Percentiles rank a stretch among this genome's conserved stretches.
Conservation (phyloP, 2,888 invertebrate genomes). For the Onthophagus sagittarius region DNA sequence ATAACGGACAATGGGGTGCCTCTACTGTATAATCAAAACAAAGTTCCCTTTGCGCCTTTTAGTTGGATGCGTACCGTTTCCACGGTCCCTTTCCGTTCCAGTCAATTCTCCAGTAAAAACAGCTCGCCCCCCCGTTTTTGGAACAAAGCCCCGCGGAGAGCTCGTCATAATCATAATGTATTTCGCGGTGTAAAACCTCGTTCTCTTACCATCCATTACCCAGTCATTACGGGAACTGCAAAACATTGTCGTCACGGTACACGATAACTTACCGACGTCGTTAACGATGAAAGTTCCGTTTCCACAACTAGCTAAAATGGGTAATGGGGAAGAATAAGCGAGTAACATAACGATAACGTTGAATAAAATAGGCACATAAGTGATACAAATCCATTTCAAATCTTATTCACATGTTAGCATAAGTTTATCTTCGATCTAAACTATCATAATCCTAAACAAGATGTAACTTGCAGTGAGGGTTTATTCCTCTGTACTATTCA, state of each 20-base stretch:
- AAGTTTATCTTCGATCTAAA: not conserved
- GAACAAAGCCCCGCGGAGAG: slow-evolving; percentile 31
- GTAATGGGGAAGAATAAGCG: slow-evolving; percentile 24
- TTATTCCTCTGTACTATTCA: not conserved
- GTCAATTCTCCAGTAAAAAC: slow-evolving; percentile 32
- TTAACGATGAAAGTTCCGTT: slow-evolving; percentile 28
- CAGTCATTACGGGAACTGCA: slow-evolving; percentile 38
- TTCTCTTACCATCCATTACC: slow-evolving; percentile 38
- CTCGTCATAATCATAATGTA: slow-evolving; percentile 37
- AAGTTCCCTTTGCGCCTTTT: slow-evolving; percentile 30
- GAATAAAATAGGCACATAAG: not conserved
- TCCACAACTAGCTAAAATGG: slow-evolving; percentile 13
- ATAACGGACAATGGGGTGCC: slow-evolving; percentile 24
- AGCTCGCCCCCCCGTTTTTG: slow-evolving; percentile 25
- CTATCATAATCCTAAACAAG: not conserved
- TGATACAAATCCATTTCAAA: too few species aligned
- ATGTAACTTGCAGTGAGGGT: not conserved
- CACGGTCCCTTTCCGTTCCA: slow-evolving; percentile 33
- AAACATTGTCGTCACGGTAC: slow-evolving; percentile 35
- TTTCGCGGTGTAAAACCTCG: slow-evolving; percentile 35
- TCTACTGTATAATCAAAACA: slow-evolving; percentile 28
- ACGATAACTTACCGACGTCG: slow-evolving; percentile 35
- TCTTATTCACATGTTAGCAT: too few species aligned
- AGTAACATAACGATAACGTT: not conserved
- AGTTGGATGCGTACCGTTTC: slow-evolving; percentile 27